These are phyloP conservation scores for Nomada ruficornis DNA, from an alignment of 2,888 invertebrate species.

Conservation along the genomic window DNA sequence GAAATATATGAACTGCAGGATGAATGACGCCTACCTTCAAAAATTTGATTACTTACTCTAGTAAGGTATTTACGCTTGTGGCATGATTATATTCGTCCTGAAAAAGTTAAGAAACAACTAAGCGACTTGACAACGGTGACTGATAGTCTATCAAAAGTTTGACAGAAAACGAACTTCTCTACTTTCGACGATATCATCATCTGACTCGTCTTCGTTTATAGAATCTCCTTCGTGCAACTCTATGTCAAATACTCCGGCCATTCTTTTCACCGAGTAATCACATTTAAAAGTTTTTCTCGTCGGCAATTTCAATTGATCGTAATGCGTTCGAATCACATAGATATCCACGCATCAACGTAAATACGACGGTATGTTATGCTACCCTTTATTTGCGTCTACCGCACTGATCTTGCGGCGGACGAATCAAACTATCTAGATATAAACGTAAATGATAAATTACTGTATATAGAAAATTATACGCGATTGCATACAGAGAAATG, in stretches of 20 bases:
- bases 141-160: not conserved
- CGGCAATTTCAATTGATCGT: conserved; percentile 32
- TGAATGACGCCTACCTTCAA: not conserved
- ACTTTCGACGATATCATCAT: conserved; percentile 95
- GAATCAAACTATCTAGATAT: conserved; percentile 2
- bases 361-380: conserved; percentile 24
- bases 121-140: not conserved
- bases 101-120: conserved; percentile 73
- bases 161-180: conserved; percentile 89
- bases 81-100: conserved; percentile 93
- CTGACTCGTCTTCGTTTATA: conserved; percentile 90
- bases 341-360: conserved; percentile 14
- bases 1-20: not conserved
- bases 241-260: conserved; percentile 97
- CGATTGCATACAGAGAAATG: not conserved
- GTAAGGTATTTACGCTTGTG: conserved; percentile 90
- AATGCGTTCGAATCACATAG: conserved; percentile 13
- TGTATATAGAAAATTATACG: not conserved
- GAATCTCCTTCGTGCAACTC: conserved; percentile 91
- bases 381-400: conserved; percentile 25
- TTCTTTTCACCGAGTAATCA: conserved; percentile 79
- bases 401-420: conserved; percentile 17
- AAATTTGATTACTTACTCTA: conserved; percentile 89
- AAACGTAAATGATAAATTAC: not conserved
- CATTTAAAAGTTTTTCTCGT: conserved; percentile 58